Conservation (phyloP, 2,113 vertebrate genomes). For the Capreolus pygargus region DNA sequence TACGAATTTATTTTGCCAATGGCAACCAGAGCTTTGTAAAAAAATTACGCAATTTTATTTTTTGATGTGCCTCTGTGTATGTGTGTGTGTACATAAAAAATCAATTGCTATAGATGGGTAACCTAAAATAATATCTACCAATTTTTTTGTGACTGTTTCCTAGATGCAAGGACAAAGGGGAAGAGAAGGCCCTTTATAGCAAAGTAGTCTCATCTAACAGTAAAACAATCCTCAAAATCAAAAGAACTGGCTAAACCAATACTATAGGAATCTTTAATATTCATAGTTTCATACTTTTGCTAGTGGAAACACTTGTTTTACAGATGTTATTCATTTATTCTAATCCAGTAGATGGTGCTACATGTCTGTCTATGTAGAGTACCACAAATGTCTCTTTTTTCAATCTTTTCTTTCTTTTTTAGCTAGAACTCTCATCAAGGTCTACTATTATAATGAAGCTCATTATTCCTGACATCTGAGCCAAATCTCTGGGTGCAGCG, state of each 20-base stretch:
- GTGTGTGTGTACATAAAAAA: background rate
- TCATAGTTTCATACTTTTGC: background rate
- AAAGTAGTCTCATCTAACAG: background rate
- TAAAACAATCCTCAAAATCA: background rate
- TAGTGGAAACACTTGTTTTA: background rate
- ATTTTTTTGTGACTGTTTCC: background rate
- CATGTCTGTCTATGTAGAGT: conserved; percentile 74
- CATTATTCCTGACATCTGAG: conserved; percentile 40
- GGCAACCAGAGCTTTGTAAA: background rate
- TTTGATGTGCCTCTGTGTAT: background rate
- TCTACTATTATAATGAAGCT: conserved; percentile 54
- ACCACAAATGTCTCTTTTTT: background rate
- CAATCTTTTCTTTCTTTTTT: background rate
- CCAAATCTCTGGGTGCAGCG: conserved; percentile 18
- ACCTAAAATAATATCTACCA: conserved; percentile 26
- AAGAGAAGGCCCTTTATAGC: background rate
- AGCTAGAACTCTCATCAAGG: conserved; percentile 29
- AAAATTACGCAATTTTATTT: background rate
- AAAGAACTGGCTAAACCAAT: background rate
- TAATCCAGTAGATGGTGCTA: conserved; percentile 86
- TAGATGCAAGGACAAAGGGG: background rate
- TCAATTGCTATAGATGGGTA: background rate
- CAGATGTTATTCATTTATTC: conserved; percentile 10
- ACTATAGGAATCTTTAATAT: background rate
- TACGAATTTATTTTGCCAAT: background rate